Conservation (phyloP, 2,797 vertebrate genomes). For the Otolemur crassicaudatus region DNA sequence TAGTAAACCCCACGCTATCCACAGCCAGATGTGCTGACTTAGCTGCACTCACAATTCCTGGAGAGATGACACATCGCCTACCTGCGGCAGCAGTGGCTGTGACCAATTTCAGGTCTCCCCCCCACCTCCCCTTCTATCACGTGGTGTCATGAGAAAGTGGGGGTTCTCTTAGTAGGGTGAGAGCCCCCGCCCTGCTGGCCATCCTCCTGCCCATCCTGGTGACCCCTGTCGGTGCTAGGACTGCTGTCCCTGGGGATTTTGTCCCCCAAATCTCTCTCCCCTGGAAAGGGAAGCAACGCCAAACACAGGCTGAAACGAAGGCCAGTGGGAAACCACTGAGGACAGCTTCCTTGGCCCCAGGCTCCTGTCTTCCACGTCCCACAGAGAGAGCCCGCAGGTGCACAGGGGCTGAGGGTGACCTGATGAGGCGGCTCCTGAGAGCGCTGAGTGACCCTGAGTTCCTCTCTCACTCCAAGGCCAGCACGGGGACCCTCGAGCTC, state of each 20-base stretch:
- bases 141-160: no score
- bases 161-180: no score
- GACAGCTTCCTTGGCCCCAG: neutral
- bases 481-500: neutral
- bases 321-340: neutral
- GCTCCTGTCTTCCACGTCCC: no score
- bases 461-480: slow-evolving; percentile 66
- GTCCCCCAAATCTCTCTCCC: no score
- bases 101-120: neutral
- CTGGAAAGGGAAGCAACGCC: neutral
- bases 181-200: no score
- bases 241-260: neutral
- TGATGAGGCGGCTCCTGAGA: neutral
- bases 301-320: neutral
- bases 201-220: no score
- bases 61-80: neutral
- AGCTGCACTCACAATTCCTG: neutral
- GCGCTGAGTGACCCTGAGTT: neutral
- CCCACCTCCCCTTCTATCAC: no score
- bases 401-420: no score
- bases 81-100: neutral
- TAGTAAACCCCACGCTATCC: no score
- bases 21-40: no score
- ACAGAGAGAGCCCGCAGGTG: no score
- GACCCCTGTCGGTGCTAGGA: no score